Conservation (phyloP, 2,888 invertebrate species). For the Eutolmus rufibarbis region DNA sequence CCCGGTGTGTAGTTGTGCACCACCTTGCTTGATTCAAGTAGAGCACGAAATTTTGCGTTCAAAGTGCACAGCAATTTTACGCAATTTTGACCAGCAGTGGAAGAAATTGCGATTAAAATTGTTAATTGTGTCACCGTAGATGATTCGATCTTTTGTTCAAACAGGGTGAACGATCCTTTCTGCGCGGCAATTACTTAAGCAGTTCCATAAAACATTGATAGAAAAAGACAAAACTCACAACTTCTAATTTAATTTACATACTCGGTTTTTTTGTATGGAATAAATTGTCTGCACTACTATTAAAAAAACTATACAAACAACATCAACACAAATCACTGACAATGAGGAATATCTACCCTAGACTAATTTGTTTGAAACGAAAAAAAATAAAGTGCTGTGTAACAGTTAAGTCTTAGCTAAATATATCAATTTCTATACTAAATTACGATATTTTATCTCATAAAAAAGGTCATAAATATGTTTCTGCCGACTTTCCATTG, state of each 20-base stretch:
- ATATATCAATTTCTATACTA: too few species aligned
- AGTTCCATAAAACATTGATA: neutral
- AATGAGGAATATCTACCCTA: too few species aligned
- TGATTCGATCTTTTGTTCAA: neutral
- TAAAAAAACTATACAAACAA: too few species aligned
- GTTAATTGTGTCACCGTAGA: neutral
- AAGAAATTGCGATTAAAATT: neutral
- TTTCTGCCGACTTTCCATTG: too few species aligned
- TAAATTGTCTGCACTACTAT: neutral
- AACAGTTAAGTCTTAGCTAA: too few species aligned
- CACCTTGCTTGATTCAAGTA: conserved; percentile 3
- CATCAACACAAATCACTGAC: too few species aligned
- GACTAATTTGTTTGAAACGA: too few species aligned
- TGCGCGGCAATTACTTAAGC: neutral
- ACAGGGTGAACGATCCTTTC: neutral
- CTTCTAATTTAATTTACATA: neutral
- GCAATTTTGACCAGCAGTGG: neutral
- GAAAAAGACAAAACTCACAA: neutral
- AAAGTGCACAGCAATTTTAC: neutral
- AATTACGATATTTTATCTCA: too few species aligned
- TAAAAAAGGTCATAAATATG: too few species aligned
- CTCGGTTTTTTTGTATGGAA: neutral
- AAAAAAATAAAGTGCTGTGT: too few species aligned
- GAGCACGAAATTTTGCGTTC: neutral
- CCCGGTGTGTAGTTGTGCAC: neutral